Base-by-base conservation (phyloP, 2,113 vertebrate genomes). In the Lathamus discolor region DNA sequence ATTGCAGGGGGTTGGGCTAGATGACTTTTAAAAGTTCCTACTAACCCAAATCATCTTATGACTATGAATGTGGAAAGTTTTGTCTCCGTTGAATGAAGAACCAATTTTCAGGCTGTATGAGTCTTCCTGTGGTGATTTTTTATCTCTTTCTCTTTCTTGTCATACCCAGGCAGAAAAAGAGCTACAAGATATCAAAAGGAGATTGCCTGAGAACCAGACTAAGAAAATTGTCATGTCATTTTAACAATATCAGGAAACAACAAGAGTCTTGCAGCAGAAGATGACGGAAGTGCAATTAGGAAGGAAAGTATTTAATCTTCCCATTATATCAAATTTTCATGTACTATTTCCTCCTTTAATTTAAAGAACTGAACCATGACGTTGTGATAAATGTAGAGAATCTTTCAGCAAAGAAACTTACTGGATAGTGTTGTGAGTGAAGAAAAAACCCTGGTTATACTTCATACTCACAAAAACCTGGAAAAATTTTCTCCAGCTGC, bases 261-360 rank as follows among this genome's bases (percentile, higher is more conserved):
- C 33, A 84, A 72, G 51, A 74, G 18, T 35, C 49, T 84, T 83
- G 90, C 48, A 83, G 72, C 29, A 92, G 64, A 95, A 93, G 74
- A 69, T 68, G 44, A 77, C 1, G 7, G 44, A 69, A 90, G 29
- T 48, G 61, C 35, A 94, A 66, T 95, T 83, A 86, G 46, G 74
- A 83, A 66, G n/a, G 23, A 82, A 73, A 85, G 46, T 61, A 41
- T 33, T 48, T 87, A 67, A 87, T 91, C 31, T 27, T 29, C 23
- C 15, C 15, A 57, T 61, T 39, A 80, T 78, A 83, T 76, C 3
- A 55, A 83, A 52, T 75, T 69, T 96, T 90, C 59, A 55, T 67
- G 59, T 90, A 93, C 61, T 54, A 17, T 82, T 90, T 97, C n/a
- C 48, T 94, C n/a, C 62, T 75, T 28, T 59, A 81, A 59, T 69